Conservation (phyloP, 2,888 invertebrate genomes). For the Lycia hirtaria region DNA sequence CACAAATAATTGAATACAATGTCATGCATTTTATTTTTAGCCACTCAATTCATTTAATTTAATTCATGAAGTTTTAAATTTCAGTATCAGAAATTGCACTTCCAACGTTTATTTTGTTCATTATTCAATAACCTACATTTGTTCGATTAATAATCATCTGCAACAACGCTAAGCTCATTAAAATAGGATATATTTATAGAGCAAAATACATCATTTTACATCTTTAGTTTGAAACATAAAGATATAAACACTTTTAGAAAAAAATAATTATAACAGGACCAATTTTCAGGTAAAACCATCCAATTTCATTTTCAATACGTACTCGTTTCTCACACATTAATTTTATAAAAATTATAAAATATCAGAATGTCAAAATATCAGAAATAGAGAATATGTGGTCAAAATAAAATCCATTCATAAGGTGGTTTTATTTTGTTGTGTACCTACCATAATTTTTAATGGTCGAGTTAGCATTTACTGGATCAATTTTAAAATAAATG, state of each 20-base stretch:
- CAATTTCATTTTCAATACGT: neutral
- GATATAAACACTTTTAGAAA: slow-evolving; percentile 3
- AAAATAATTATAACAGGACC: neutral
- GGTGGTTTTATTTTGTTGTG: no score
- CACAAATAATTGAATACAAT: no score
- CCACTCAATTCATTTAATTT: neutral
- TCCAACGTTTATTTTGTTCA: neutral
- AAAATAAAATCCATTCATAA: no score
- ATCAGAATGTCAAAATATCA: no score
- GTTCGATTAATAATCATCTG: slow-evolving; percentile 18
- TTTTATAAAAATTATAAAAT: no score
- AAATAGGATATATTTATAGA: slow-evolving; percentile 26
- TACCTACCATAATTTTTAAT: no score
- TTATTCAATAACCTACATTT: neutral
- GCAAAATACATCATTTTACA: slow-evolving; percentile 10
- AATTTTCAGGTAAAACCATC: neutral
- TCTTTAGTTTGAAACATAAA: slow-evolving; percentile 9
- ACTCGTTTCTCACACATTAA: no score
- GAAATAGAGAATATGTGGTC: no score
- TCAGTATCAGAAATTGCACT: slow-evolving; percentile 4
- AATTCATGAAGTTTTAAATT: neutral
- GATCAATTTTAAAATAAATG: no score
- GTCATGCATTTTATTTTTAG: no score
- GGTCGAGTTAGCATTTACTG: no score
- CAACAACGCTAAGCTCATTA: slow-evolving; percentile 41